These are phyloP conservation scores for Sphecodes monilicornis DNA, from an alignment of 2,888 invertebrate genomes.

Conservation along the genomic window DNA sequence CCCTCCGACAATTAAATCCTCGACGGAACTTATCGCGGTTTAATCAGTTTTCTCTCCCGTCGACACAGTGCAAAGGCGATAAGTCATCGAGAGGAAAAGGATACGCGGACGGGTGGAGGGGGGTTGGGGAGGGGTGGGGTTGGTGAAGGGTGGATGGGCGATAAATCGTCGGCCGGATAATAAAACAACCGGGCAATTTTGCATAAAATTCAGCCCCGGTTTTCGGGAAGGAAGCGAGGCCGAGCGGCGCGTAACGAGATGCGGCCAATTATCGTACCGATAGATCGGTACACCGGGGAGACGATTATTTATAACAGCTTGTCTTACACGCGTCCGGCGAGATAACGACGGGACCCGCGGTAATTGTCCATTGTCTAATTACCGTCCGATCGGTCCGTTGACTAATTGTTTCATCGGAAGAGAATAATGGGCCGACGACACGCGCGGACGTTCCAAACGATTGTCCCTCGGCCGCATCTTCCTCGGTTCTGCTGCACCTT, in stretches of 20 bases:
- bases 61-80: constrained; percentile 8
- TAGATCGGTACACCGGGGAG: constrained; percentile 45
- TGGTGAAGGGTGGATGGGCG: background rate
- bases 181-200: constrained; percentile 31
- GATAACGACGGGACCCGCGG: constrained; percentile 67
- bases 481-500: background rate
- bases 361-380: constrained; percentile 76
- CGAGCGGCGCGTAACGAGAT: constrained; percentile 29
- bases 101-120: background rate
- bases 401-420: constrained; percentile 78
- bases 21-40: constrained; percentile 13
- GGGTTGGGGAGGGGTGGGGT: background rate
- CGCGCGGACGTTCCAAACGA: constrained; percentile 60
- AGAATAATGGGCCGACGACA: constrained; percentile 76
- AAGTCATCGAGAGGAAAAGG: constrained; percentile 22
- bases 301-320: constrained; percentile 68
- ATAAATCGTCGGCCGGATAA: constrained; percentile 33
- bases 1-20: constrained; percentile 8
- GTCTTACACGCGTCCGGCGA: constrained; percentile 69
- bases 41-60: constrained; percentile 22
- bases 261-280: constrained; percentile 55
- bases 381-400: constrained; percentile 60
- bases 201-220: constrained; percentile 37
- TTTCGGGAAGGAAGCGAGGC: constrained; percentile 48
- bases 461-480: background rate